Evolutionary conservation across 2,113 vertebrate species (phyloP), one percentile per base, ranked within the genome.

Genomic region (Anarrhichthys ocellatus): DNA sequence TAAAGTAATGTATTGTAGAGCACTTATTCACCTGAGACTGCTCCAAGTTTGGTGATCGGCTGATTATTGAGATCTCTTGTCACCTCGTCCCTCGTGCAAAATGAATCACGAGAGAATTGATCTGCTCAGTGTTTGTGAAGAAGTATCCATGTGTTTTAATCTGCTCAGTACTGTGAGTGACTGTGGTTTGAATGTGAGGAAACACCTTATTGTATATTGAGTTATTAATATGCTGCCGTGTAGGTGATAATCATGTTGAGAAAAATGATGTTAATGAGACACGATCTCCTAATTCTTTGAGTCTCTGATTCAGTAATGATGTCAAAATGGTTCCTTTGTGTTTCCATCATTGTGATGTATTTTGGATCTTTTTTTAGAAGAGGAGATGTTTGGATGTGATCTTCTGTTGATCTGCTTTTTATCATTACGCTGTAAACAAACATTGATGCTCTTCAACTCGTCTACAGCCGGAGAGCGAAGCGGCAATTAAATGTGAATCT

Each of bases 351-450:
- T 27, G 15, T 1, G 34, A 6, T 29, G 50, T 29, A 38, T 22
- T 56, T 24, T n/a, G 22, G 69, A 3, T 58, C 29, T 56, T 85
- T 66, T 58, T 27, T 15, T 14, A 4, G 70, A 71, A 80, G 80
- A 78, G 4, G 7, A 63, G 32, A 63, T 50, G 10, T 56, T 68
- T 27, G 40, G 56, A 59, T 73, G 14, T 3, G 46, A 63, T 52
- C 29, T 15, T 70, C 79, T 52, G 76, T 88, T 85, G 56, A 77
- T 40, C 78, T 67, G 0, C 1, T 54, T 73, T 80, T 73, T 66
- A 76, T 79, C 58, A 44, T 87, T 83, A 91, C 18, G 82, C 76
- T 63, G 82, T 81, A 83, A 89, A 89, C 82, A 85, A 83, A 89
- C 80, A 80, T 64, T 34, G 32, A 62, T 9, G 61, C 71, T 77